Conservation (phyloP, 2,888 invertebrate genomes). For the Malacosoma neustria region DNA sequence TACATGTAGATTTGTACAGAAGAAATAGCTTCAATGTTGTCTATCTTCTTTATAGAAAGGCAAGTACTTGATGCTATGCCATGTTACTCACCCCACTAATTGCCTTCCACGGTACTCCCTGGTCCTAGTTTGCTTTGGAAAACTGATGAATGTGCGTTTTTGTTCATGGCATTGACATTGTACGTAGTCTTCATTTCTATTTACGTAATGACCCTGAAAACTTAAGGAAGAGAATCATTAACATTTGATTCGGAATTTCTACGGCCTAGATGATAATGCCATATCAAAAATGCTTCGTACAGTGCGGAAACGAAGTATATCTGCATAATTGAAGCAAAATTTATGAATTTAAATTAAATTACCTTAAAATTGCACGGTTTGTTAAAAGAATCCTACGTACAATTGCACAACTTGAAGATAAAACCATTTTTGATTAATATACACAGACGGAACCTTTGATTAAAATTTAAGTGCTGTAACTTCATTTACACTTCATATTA, state of each 20-base stretch:
- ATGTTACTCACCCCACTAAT: constrained; percentile 79
- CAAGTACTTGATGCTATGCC: too few relatives aligned
- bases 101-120: constrained; percentile 83
- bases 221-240: constrained; percentile 29
- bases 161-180: constrained; percentile 51
- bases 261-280: not conserved
- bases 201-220: constrained; percentile 71
- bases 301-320: not conserved
- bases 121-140: constrained; percentile 57
- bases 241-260: constrained; percentile 1
- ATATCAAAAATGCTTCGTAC: not conserved
- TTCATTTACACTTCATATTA: too few relatives aligned
- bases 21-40: too few relatives aligned
- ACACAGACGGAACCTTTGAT: too few relatives aligned
- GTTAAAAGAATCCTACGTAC: constrained; percentile 21
- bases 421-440: constrained; percentile 31
- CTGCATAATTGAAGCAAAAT: not conserved
- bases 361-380: constrained; percentile 30
- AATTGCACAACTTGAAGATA: constrained; percentile 25
- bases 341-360: constrained; percentile 4
- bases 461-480: too few relatives aligned
- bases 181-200: constrained; percentile 37
- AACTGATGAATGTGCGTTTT: constrained; percentile 47
- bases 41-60: too few relatives aligned
- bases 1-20: too few relatives aligned